Evolutionary conservation across 2,797 vertebrate species (phyloP), one percentile per base, ranked within the genome.

Genomic region (Margarornis squamiger): DNA sequence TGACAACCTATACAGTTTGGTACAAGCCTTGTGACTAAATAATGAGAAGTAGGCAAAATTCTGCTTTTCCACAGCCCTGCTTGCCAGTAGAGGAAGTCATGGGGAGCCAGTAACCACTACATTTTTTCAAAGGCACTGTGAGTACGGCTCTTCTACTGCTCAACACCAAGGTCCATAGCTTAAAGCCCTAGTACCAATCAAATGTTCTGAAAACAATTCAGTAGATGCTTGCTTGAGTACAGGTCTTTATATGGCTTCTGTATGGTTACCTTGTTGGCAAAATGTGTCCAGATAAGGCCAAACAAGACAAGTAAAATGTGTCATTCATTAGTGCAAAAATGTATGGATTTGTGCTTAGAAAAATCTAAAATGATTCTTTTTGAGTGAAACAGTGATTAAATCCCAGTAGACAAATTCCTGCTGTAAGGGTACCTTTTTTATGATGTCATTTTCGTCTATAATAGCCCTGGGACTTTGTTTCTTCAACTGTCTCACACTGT

Each of bases 401-500:
- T 96, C 72, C 48, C 87, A 29, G 10, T 58, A 26, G 71, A 86
- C 73, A 90, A 95, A 58, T 84, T 77, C 84, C 63, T 93, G 27
- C 67, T 45, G 51, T 67, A 66, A 93, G 45, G 27, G 9, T 68
- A 93, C 66, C 61, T 75, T 85, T 81, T 76, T 88, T 34, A 87
- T 94, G 71, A 80, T 95, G 70, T 29, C 4, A 3, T 97, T 97
- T 97, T 90, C 30, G 39, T 85, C 59, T 91, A 23, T 93, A 91
- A 92, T 63, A 89, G 23, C 27, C 65, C 36, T 92, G 54, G 34
- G 41, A 96, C 73, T 91, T 82, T 94, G 77, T 95, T 85, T 95
- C 78, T 96, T 94, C 36, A 83, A 90, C 81, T 81, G 36, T 88
- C 65, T 85, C 78, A 57, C 68, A 73, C 45, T 84, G 67, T 94